A percentile compares a stretch with the other conserved stretches of the same genome.
These are phyloP conservation scores for Spinibarbus caldwelli DNA, from an alignment of 2,797 vertebrate species.

Conservation along the genomic window DNA sequence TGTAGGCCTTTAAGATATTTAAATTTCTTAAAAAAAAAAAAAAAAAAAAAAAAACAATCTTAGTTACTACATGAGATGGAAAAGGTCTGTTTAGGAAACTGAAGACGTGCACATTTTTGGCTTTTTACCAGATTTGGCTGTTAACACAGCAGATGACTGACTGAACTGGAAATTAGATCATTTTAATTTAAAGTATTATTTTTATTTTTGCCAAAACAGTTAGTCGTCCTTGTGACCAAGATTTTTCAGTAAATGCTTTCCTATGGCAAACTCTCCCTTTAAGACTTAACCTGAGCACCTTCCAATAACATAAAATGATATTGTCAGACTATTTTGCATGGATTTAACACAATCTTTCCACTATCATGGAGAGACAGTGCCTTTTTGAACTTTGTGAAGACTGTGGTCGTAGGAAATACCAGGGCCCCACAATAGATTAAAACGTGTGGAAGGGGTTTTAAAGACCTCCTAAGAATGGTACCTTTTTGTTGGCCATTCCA, in stretches of 20 bases:
- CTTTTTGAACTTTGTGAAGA: constrained; percentile 21
- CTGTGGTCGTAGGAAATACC: constrained; percentile 21
- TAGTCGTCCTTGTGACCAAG: not conserved
- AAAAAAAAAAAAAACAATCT: too few relatives aligned
- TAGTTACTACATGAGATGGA: too few relatives aligned
- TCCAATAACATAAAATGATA: constrained; percentile 17
- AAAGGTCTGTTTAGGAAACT: too few relatives aligned
- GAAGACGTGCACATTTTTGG: not conserved
- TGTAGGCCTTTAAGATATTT: too few relatives aligned
- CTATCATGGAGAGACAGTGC: constrained; percentile 12
- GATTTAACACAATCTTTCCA: constrained; percentile 32
- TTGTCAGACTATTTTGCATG: constrained; percentile 44
- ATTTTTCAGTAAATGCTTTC: not conserved
- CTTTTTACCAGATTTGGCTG: not conserved
- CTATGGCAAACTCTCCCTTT: not conserved
- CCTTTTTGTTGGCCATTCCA: constrained; percentile 32
- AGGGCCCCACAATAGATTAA: constrained; percentile 20
- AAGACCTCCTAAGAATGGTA: constrained; percentile 19
- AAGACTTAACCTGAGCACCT: not conserved
- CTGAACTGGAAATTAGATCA: not conserved
- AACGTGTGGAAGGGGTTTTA: constrained; percentile 17
- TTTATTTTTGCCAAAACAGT: not conserved
- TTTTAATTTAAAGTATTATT: not conserved
- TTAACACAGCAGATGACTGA: not conserved
- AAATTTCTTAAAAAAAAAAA: too few relatives aligned